Conservation (phyloP, 92 coral and sea anemone species). For the Porites evermanni region DNA sequence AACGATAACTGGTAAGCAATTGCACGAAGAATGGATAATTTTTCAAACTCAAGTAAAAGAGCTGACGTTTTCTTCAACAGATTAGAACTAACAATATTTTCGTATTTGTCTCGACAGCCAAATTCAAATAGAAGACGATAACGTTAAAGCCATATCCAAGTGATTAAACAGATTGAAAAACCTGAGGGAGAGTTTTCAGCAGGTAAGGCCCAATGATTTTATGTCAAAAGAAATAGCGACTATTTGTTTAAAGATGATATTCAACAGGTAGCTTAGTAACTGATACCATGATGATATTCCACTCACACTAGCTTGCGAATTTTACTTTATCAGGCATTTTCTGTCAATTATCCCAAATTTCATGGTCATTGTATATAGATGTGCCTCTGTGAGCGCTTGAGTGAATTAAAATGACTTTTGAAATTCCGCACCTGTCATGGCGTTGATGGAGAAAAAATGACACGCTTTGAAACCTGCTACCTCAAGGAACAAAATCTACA, state of each 20-base stretch:
- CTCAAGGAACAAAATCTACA: not conserved
- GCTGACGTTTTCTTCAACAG: not conserved
- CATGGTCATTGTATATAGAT: not conserved
- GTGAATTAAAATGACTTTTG: not conserved
- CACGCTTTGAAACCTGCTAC: constrained; percentile 30
- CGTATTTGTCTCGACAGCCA: constrained; percentile 42
- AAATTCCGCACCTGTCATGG: not conserved
- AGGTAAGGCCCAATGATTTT: constrained; percentile 22
- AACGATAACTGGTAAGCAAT: constrained; percentile 93
- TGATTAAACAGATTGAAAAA: constrained; percentile 14
- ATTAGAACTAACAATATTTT: not conserved
- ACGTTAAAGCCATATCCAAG: constrained; percentile 39
- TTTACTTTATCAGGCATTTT: not conserved
- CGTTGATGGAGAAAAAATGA: not conserved
- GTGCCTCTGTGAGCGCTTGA: not conserved
- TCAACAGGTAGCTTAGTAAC: not conserved
- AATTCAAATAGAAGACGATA: constrained; percentile 61
- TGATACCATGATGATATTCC: no score
- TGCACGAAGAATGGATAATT: not conserved
- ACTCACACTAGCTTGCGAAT: not conserved
- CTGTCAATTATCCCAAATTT: not conserved
- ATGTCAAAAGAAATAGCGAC: not conserved
- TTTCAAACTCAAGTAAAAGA: no score
- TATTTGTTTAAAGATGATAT: not conserved
- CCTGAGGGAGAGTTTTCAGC: not conserved